phyloP scores from a whole-genome alignment of 2,888 invertebrate genomes.

The Tribolium freemani region DNA sequence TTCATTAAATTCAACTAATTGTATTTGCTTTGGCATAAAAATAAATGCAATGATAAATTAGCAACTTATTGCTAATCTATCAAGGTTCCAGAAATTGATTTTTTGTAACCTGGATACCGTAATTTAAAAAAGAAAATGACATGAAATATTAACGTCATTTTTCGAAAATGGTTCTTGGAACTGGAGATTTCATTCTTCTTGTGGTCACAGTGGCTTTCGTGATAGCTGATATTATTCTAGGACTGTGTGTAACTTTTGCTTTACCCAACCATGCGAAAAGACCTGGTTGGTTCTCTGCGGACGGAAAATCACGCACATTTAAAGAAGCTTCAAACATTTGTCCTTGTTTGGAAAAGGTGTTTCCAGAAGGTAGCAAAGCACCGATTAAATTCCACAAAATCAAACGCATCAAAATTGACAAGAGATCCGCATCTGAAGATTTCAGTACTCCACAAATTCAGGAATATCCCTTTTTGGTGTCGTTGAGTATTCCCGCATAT shows the following conservation, averaged over 20 bases:
- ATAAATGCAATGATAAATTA: background rate
- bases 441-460: background rate
- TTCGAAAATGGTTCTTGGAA: background rate
- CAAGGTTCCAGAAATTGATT: background rate
- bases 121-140: background rate
- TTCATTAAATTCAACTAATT: background rate
- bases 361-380: background rate
- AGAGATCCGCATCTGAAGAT: background rate
- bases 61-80: background rate
- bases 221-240: conserved; percentile 8
- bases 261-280: background rate
- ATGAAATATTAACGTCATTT: background rate
- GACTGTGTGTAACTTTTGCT: background rate
- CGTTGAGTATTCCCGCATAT: conserved; percentile 3
- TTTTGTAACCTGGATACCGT: background rate
- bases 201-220: background rate
- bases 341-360: background rate
- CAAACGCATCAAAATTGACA: background rate
- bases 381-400: background rate
- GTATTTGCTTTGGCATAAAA: background rate
- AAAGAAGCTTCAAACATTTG: background rate
- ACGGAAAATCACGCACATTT: background rate
- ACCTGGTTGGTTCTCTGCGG: background rate
- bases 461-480: conserved; percentile 10
- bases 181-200: conserved; percentile 2